Evolutionary conservation across 2,797 vertebrate genomes (phyloP).

Genomic region (Tamandua tetradactyla): DNA sequence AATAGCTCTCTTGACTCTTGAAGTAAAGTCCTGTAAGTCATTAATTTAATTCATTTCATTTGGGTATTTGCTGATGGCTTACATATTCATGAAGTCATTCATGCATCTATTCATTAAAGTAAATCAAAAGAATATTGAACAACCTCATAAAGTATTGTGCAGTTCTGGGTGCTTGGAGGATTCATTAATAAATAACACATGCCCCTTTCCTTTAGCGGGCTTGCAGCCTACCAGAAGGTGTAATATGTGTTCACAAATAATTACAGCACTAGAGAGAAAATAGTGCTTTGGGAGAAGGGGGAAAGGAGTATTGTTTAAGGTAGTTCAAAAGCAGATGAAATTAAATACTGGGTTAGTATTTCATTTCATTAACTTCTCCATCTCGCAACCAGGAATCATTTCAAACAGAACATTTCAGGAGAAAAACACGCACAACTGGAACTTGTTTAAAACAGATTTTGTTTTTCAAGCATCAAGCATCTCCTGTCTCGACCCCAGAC

Average conservation of each 20-base stretch:
- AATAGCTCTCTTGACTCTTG: neutral
- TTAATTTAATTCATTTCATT: slow-evolving; percentile 6
- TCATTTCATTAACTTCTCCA: slow-evolving; percentile 7
- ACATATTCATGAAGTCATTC: slow-evolving; percentile 31
- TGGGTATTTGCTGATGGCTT: neutral
- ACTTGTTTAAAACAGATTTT: slow-evolving; percentile 1
- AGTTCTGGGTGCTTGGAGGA: neutral
- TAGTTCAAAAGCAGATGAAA: slow-evolving; percentile 36
- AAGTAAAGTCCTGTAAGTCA: slow-evolving; percentile 38
- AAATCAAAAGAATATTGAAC: slow-evolving; percentile 44
- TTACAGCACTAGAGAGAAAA: neutral
- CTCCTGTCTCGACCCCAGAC: slow-evolving; percentile 15
- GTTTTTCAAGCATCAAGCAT: neutral
- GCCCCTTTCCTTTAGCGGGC: neutral
- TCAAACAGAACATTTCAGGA: slow-evolving; percentile 31
- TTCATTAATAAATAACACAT: neutral
- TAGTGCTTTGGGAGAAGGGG: neutral
- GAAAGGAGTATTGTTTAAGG: neutral
- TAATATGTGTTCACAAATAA: neutral
- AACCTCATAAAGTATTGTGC: neutral
- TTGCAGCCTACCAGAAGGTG: neutral
- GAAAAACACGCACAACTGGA: neutral
- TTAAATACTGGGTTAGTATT: neutral
- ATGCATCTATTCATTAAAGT: neutral
- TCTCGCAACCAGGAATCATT: slow-evolving; percentile 15